Base-by-base conservation (phyloP, 1,140 invertebrate genomes). In the Leptopilina clavipes region DNA sequence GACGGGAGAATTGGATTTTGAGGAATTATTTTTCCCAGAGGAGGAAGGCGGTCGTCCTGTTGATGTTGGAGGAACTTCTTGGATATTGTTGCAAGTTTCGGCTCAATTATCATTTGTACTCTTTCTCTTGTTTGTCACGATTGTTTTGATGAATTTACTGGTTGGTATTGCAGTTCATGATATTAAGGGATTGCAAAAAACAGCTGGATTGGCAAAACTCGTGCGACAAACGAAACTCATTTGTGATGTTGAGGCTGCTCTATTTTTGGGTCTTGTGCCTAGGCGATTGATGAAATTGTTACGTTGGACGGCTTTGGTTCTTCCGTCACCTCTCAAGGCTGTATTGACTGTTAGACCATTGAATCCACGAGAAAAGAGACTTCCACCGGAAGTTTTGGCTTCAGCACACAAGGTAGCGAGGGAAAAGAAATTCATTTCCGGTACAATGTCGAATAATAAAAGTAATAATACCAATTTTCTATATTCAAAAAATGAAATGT, bases 141-240 rank as follows among this genome's bases (percentile, higher is more conserved):
- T 96, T 14, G 94, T 96, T 9, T 86, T 96, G 22, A 96, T 96
- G 95, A 96, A 96, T 88, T 87, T 96, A 0, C 84, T 96, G 0
- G 94, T 96, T 12, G 95, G 95, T 81, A 95, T 96, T 75, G 95
- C 95, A 0, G 95, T 96, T 0, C 94, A 95, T 76, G 95, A 96
- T 85, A 96, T 96, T 71, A 94, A 95, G 80, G 94, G 94, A 0
- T 87, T 95, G 0, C 94, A 95, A 77, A 95, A 95, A 88, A 95
- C 94, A 0, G 95, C 94, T 0, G 94, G 94, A 0, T 86, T 95
- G 1, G 94, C 94, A 0, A 94, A 95, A 83, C 89, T 95, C 1
- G 94, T 95, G 7, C 91, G 94, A n/a, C 94, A 95, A 85, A 95
- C 95, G 0, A 94, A 95, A 85, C 85, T 95, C 0, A 95, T 95